Base-by-base conservation (phyloP, 2,113 vertebrate genomes). In the Dasyprocta punctata region DNA sequence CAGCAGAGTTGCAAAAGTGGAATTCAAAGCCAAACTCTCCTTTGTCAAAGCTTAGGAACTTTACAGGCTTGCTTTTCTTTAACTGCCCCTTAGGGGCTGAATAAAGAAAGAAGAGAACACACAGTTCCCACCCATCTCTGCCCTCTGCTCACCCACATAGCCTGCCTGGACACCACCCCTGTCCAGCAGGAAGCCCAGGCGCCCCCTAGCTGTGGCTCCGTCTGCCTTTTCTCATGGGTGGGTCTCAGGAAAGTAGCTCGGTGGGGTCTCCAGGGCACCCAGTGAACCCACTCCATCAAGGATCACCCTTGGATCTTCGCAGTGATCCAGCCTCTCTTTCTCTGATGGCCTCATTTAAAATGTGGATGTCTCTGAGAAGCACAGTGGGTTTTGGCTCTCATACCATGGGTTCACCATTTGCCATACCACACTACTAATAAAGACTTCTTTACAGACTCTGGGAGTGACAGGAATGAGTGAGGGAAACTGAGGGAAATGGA, bases 141-240 rank as follows among this genome's bases (percentile, higher is more conserved):
- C 4, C 38, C 20, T 17, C 22, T 7, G 4, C 56, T 84, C 90
- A 47, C 1, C 22, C 41, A 41, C 36, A 28, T 1, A 12, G 2
- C 36, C 13, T 1, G 22, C 17, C 28, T 26, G 9, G 36, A 36
- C 36, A 0, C 58, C 14, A 17, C 30, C 12, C 8, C 7, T 8
- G 13, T 58, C 49, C 5, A 7, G 22, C 47, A 58, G 63, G 47
- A 73, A 90, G 41, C n/a, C 33, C n/a, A 47, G 24, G 1, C 0
- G 0, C 3, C 13, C 8, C 0, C 9, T 7, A 6, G 33, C 36
- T 56, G n/a, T 5, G 33, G 61, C 36, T 90, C 24, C 49, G 44
- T n/a, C 85, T 33, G 7, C 44, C 10, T n/a, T 10, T 49, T 10
- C 10, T n/a, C 36, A 5, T 10, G 60, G 61, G 17, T 3, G 38